Percentiles rank a stretch among this genome's conserved stretches.
These are phyloP conservation scores for Bovichtus variegatus DNA, from an alignment of 2,797 vertebrate species.

Conservation along the genomic window DNA sequence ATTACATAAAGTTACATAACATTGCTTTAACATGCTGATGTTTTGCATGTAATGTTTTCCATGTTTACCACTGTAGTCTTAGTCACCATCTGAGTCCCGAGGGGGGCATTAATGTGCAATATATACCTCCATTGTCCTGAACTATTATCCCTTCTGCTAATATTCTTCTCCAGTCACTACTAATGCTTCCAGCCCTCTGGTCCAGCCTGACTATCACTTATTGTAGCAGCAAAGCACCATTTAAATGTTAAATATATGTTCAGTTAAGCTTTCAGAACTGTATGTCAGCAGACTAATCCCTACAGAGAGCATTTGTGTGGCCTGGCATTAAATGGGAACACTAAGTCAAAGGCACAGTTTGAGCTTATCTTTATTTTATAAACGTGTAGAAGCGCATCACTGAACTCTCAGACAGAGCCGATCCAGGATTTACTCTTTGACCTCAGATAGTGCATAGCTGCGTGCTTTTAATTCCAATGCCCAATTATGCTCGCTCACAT, in stretches of 20 bases:
- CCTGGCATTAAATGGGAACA: constrained; percentile 15
- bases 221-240: constrained; percentile 12
- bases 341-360: constrained; percentile 6
- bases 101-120: too few species aligned
- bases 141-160: too few species aligned
- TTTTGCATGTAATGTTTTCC: too few species aligned
- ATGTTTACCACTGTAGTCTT: too few species aligned
- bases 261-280: constrained; percentile 20
- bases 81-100: too few species aligned
- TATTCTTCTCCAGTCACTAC: neutral
- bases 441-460: constrained; percentile 32
- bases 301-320: neutral
- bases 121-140: neutral
- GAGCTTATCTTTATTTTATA: constrained; percentile 38
- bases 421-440: constrained; percentile 57
- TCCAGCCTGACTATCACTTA: neutral
- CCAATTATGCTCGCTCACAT: constrained; percentile 12
- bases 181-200: too few species aligned
- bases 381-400: constrained; percentile 23
- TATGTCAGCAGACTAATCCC: constrained; percentile 26
- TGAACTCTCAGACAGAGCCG: constrained; percentile 10
- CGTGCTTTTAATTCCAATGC: constrained; percentile 28
- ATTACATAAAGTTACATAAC: too few species aligned
- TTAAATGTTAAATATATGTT: neutral
- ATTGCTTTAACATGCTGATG: too few species aligned